These are phyloP conservation scores for Sipha maydis DNA, from an alignment of 2,888 invertebrate genomes.

Conservation along the genomic window DNA sequence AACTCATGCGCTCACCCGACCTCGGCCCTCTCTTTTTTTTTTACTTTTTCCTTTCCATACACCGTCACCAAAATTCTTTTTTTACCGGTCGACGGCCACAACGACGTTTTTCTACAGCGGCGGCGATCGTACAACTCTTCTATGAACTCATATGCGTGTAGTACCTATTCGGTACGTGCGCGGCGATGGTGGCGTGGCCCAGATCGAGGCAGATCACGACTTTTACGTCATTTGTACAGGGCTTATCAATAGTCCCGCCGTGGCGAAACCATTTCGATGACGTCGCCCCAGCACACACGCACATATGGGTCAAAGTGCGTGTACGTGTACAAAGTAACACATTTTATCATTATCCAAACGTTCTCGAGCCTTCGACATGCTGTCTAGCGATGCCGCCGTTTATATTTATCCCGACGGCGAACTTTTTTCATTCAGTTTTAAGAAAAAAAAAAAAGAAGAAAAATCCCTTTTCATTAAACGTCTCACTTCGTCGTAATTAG, in stretches of 20 bases:
- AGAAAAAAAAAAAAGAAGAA: too few relatives aligned
- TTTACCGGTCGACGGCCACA: too few relatives aligned
- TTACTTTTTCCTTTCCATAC: too few relatives aligned
- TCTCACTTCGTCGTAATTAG: too few relatives aligned
- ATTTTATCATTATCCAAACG: not conserved
- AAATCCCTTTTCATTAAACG: too few relatives aligned
- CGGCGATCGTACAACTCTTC: not conserved
- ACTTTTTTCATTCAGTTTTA: not conserved
- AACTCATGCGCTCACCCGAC: too few relatives aligned
- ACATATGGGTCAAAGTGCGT: not conserved
- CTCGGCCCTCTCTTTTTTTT: too few relatives aligned
- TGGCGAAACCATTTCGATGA: not conserved
- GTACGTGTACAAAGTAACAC: not conserved
- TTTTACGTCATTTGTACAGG: not conserved
- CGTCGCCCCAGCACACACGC: not conserved
- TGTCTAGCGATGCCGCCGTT: not conserved
- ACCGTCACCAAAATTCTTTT: too few relatives aligned
- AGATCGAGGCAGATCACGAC: not conserved
- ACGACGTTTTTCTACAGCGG: not conserved
- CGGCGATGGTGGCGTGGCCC: not conserved
- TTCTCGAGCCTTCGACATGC: conserved; percentile 7
- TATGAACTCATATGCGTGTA: not conserved
- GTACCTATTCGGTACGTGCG: not conserved
- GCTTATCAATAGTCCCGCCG: not conserved
- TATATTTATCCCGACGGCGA: not conserved